Evolutionary conservation across 2,113 vertebrate genomes (phyloP).

Genomic region (Martes martes): DNA sequence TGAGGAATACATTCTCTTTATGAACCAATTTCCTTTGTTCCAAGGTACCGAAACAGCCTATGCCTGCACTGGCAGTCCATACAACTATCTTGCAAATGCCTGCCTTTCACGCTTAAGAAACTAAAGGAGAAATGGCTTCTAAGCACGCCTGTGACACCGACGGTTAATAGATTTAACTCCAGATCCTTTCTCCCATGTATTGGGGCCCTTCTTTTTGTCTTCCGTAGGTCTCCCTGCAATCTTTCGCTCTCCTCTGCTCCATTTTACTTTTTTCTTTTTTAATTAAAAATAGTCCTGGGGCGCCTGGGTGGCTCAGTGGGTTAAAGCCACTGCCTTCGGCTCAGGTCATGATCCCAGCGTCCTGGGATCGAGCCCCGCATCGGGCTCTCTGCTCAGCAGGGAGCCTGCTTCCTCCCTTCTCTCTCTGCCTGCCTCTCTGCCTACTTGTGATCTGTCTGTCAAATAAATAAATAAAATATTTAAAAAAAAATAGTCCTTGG

Average conservation of each 20-base stretch:
- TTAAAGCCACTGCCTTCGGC: too few relatives aligned
- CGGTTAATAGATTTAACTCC: background rate
- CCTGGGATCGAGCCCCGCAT: too few relatives aligned
- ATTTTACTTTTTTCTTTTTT: background rate
- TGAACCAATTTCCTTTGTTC: constrained; percentile 42
- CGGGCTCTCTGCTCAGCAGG: too few relatives aligned
- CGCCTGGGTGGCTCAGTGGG: too few relatives aligned
- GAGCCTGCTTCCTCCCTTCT: too few relatives aligned
- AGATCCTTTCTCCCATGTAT: background rate
- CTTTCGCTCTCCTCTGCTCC: background rate
- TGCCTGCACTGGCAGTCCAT: background rate
- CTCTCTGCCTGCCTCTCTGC: too few relatives aligned
- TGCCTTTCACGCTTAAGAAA: background rate
- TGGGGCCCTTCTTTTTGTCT: background rate
- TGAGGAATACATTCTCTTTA: constrained; percentile 12
- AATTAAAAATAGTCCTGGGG: background rate
- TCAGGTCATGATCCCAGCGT: too few relatives aligned
- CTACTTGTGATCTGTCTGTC: too few relatives aligned
- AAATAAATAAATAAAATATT: too few relatives aligned
- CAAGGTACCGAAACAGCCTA: background rate
- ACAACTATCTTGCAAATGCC: background rate
- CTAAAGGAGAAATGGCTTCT: background rate
- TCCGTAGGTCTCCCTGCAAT: background rate
- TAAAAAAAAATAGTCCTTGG: background rate
- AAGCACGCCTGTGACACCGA: background rate